A percentile compares a stretch with the other conserved stretches of the same genome.
These are phyloP conservation scores for Solenopsis fugax DNA, from an alignment of 1,140 invertebrate species.

Conservation along the genomic window DNA sequence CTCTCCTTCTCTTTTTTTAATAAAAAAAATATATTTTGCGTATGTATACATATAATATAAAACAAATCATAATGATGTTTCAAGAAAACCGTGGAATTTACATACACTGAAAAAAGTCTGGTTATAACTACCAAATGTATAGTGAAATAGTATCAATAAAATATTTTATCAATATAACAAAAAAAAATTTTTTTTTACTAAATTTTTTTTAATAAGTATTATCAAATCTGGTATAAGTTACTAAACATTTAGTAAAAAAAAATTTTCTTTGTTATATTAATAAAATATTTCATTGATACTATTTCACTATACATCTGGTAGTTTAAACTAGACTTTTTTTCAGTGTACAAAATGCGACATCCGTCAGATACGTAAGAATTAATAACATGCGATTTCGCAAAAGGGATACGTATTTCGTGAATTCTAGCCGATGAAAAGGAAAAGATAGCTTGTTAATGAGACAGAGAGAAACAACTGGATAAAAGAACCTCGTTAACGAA, in stretches of 20 bases:
- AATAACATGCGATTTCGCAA: conserved; percentile 11
- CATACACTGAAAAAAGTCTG: too few species aligned
- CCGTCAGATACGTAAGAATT: neutral
- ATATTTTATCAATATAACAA: too few species aligned
- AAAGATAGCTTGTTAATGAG: conserved; percentile 41
- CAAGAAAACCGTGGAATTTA: neutral
- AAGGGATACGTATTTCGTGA: neutral
- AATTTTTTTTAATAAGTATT: too few species aligned
- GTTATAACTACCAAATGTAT: too few species aligned
- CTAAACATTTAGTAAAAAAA: too few species aligned
- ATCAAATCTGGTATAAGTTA: too few species aligned
- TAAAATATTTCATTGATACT: too few species aligned
- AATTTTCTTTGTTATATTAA: too few species aligned
- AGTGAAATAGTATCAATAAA: too few species aligned
- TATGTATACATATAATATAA: neutral
- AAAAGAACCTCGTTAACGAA: conserved; percentile 68
- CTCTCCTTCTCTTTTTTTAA: neutral
- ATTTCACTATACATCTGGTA: too few species aligned
- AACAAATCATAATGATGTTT: neutral
- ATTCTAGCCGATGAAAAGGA: neutral
- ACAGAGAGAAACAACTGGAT: neutral
- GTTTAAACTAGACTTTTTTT: too few species aligned
- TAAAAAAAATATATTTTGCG: neutral
- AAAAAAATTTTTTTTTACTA: too few species aligned
- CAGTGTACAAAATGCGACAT: neutral